Base-by-base conservation (phyloP, 2,797 vertebrate species). In the Lacerta agilis region DNA sequence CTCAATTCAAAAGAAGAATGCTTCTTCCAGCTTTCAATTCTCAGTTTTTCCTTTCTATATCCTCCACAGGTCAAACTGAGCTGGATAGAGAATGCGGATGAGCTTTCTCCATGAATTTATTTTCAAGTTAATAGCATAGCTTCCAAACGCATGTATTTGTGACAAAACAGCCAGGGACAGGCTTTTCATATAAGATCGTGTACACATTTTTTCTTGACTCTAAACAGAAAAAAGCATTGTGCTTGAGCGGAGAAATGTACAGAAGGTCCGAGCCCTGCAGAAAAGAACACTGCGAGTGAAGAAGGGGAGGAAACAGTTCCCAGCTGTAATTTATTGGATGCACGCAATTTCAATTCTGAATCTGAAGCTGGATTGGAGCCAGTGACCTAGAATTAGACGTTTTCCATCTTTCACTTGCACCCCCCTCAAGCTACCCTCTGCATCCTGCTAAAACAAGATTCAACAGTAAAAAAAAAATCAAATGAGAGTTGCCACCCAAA, bases 351-450 rank as follows among this genome's bases (percentile, higher is more conserved):
- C 38, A 83, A 20, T 69, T 73, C 25, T 25, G 17, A 23, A 76
- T 82, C 49, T 41, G 43, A 38, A 49, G n/a, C 71, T 89, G 75
- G 49, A 36, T 5, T 36, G 38, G 38, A 72, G 11, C 55, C n/a
- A 79, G 55, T 76, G 71, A 90, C 88, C 88, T 71, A 88, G 61
- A 85, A 76, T 80, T 84, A 81, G 67, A 81, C 77, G 25, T 36
- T 81, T 87, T 69, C 49, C 20, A 83, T 49, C 17, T 58, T 55
- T 25, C 41, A 36, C 33, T 73, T 61, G 10, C 25, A 0, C 25
- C 23, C 33, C 61, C 38, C 15, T 29, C 38, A 33, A 87, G 8
- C 55, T 11, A 43, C 4, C 5, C 55, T 69, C 18, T 2, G 27
- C 41, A 64, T 33, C 43, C 82, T 61, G 33, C 71, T 67, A 58